Evolutionary conservation across 30 jellyfish, hydroid and myxozoan species (phyloP), one percentile per base, ranked within the genome.

Genomic region (Cassiopea xamachana): DNA sequence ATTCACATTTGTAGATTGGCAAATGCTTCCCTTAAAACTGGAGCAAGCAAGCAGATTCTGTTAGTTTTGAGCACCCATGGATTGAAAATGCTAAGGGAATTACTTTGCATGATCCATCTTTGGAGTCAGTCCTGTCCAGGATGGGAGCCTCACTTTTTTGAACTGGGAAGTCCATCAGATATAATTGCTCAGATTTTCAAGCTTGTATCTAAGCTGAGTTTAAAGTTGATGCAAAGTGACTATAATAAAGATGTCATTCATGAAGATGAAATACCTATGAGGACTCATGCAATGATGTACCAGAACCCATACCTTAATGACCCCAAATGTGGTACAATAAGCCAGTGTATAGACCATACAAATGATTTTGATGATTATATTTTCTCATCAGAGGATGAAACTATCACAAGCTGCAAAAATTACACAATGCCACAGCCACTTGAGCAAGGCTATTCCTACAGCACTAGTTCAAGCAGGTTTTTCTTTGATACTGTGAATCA

Each of bases 251-350:
- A 83, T 9, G 77, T 27, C 60, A 45, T 81, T 17, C 83, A 82
- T 18, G 81, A 81, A 61, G 91, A 80, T 27, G 98, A 93, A 17
- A 45, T 93, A 7, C 98, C 98, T 10, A 83, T 93, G 92, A 75
- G 93, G 19, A 60, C 89, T 6, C 90, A 89, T 17, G 97, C 97
- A 1, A 16, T 82, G 84, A 89, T 89, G 97, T 89, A 93, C 91
- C 78, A 88, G 50, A 81, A 46, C 19, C 83, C 79, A 15, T 86
- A 92, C 2, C 39, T 87, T 48, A 58, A 68, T 89, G 93, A 93
- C 44, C 98, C 98, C 58, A 86, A 80, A 44, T 64, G 90, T 68
- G 92, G 95, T 19, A 82, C 90, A 45, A 62, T 93, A 17, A 86
- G 90, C 60, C 90, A 89, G 55, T 79, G 91, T 68, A 76, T 47